Conservation (phyloP, 1,140 invertebrate species). For the Myzus persicae region DNA sequence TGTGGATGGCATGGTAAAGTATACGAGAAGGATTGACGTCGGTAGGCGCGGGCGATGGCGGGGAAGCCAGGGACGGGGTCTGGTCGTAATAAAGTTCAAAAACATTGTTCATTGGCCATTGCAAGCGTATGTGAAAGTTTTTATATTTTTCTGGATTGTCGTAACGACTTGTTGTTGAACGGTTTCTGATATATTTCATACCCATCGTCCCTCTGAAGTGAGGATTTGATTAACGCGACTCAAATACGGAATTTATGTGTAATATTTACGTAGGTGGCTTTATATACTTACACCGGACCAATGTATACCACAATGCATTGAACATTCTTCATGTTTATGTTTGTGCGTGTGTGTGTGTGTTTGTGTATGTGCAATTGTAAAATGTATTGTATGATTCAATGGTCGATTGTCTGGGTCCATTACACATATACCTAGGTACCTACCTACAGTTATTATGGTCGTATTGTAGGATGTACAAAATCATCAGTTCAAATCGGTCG, state of each 20-base stretch:
- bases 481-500: background rate
- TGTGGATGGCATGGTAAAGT: background rate
- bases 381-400: background rate
- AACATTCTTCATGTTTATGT: background rate
- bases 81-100: constrained; percentile 2
- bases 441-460: too few species aligned
- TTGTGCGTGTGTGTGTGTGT: background rate
- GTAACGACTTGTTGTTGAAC: constrained; percentile 23
- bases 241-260: background rate
- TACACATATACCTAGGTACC: too few species aligned
- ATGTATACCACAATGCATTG: background rate
- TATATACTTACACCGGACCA: background rate
- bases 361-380: background rate
- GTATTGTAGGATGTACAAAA: background rate
- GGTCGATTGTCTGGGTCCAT: background rate
- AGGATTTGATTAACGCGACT: background rate
- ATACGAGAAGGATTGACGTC: background rate
- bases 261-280: background rate
- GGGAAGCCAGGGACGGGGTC: background rate
- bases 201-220: background rate
- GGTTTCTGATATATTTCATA: constrained; percentile 3
- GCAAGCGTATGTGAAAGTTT: background rate
- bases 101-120: background rate
- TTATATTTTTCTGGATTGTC: background rate
- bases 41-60: background rate